Evolutionary conservation across 2,888 invertebrate species (phyloP), one percentile per base, ranked within the genome.

Genomic region (Agrilus cyanescens): DNA sequence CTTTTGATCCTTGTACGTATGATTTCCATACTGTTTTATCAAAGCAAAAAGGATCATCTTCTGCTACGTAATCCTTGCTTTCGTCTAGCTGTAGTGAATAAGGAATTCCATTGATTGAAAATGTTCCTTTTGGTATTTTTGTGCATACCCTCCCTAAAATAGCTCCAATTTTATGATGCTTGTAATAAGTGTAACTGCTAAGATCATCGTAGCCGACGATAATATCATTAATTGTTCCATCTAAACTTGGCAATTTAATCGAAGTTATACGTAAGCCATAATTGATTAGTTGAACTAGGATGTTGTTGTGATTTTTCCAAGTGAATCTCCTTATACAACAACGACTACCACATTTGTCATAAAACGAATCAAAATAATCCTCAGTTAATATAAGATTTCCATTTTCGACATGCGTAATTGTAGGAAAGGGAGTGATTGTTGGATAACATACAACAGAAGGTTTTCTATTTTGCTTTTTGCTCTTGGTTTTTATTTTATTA

Each of bases 101-200:
- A 40, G 72, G 69, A 40, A 75, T 68, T 1, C 80, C 82, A 38
- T 79, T 75, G 1, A 90, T 62, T 1, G 59, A 59, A 59, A 88
- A 86, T 32, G 73, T 72, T 0, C 78, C 85, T 15, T 81, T 76
- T 1, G 71, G 75, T 43, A 91, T 79, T 20, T 80, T 71, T 65
- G 89, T 89, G 1, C 85, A 85, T 32, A 84, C 83, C 32, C 93
- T 74, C 1, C 94, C 95, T 43, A 93, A 73, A 0, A 85, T 80
- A 0, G 84, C 81, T 3, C 94, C 94, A 54, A 93, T 83, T 59
- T 87, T 88, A 0, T 81, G 80, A 56, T 83, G 46, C 12, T 54
- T 50, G 41, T 65, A 57, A 37, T 50, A 54, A 4, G 56, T 47
- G 50, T 69, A 75, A 75, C 90, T 88, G 65, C 80, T 74, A 46